Evolutionary conservation across 2,113 vertebrate species (phyloP).

Genomic region (Hypocryptadius cinnamomeus): DNA sequence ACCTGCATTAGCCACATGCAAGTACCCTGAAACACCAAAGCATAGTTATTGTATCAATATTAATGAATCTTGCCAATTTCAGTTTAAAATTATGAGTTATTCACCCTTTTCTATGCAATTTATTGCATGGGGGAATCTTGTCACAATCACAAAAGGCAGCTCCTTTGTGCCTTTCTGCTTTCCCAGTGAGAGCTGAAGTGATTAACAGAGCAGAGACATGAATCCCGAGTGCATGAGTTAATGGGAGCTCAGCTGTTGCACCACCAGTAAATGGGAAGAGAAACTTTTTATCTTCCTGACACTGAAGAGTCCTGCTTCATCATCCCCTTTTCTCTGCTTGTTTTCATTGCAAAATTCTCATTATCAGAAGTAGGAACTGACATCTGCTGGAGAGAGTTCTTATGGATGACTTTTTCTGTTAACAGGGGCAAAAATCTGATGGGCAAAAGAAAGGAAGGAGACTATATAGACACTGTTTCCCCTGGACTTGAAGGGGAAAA

Average conservation of each 20-base stretch:
- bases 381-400: constrained; percentile 5
- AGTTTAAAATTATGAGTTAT: neutral
- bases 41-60: neutral
- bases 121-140: neutral
- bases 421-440: neutral
- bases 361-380: constrained; percentile 10
- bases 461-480: neutral
- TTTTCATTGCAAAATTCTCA: neutral
- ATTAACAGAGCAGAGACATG: constrained; percentile 5
- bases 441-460: neutral
- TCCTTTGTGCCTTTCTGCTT: neutral
- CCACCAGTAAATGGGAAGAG: neutral
- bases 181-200: neutral
- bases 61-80: neutral
- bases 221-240: neutral
- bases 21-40: neutral
- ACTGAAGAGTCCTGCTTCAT: constrained; percentile 7
- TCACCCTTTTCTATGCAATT: neutral
- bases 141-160: neutral
- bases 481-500: neutral
- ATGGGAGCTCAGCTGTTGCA: constrained; percentile 11
- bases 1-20: neutral
- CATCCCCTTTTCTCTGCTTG: constrained; percentile 18
- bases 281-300: constrained; percentile 10
- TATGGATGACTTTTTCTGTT: constrained; percentile 11